Percentiles rank a stretch among this genome's conserved stretches.
Conservation (phyloP, 37 sponge, comb jelly and placozoan species). For the Geodia barretti region DNA sequence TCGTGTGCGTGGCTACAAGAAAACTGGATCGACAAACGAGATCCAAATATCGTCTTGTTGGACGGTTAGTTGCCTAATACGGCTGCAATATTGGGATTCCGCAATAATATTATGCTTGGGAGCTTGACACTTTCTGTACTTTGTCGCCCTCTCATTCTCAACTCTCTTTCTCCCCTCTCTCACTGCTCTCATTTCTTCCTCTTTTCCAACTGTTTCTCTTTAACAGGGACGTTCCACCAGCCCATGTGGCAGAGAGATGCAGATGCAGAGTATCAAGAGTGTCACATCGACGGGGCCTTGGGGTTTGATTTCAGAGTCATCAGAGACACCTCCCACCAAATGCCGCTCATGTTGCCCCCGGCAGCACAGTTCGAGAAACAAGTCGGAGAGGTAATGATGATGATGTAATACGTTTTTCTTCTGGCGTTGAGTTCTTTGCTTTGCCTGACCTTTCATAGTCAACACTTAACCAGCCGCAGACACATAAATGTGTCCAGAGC, state of each 20-base stretch:
- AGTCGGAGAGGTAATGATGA: slow-evolving; percentile 51
- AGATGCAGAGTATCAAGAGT: slow-evolving; percentile 48
- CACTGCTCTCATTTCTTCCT: neutral
- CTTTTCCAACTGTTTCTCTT: neutral
- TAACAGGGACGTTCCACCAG: slow-evolving; percentile 59
- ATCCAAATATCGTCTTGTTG: too few species aligned
- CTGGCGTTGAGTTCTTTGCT: too few species aligned
- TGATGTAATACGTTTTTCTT: too few species aligned
- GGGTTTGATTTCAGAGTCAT: slow-evolving; percentile 39
- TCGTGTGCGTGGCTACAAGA: too few species aligned
- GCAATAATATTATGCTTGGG: too few species aligned
- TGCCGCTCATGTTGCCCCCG: slow-evolving; percentile 61
- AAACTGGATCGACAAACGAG: too few species aligned
- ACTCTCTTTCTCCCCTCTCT: neutral
- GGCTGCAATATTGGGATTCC: too few species aligned
- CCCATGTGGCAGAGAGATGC: slow-evolving; percentile 64
- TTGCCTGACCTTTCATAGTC: too few species aligned
- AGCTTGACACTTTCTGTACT: too few species aligned
- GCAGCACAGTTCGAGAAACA: slow-evolving; percentile 50
- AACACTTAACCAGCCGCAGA: too few species aligned
- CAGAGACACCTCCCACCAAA: slow-evolving; percentile 15
- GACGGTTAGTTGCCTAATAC: too few species aligned
- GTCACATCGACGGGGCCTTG: slow-evolving; percentile 66
- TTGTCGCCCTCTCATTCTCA: neutral
- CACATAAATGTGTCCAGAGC: too few species aligned